Base-by-base conservation (phyloP, 2,797 vertebrate species). In the Glossophaga mutica region DNA sequence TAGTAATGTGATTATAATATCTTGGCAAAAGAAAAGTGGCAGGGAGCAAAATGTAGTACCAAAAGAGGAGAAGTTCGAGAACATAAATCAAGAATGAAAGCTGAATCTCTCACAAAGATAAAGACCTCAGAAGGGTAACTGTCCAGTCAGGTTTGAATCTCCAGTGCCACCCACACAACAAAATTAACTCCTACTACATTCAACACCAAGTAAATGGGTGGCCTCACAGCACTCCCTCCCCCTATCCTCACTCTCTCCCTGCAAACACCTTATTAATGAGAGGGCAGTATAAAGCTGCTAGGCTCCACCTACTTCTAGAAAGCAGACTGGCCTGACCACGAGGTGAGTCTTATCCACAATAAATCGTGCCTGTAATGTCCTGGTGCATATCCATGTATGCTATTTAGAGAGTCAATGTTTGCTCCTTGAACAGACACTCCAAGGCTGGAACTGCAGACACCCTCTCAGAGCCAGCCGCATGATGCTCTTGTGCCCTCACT, bases 141-240 rank as follows among this genome's bases (percentile, higher is more conserved):
- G 59, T 65, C 14, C 21, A 55, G n/a, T 9, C 12, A 92, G 16
- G 52, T 21, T 67, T 70, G 5, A 18, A 21, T 24, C n/a, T 82
- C 39, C 67, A 68, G 10, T 46, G 24, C 55, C 44, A 89, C 59
- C 48, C 48, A 90, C 82, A 39, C 24, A 62, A 85, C 68, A 91
- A 90, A 97, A 89, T 46, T 67, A 84, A 90, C 4, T 90, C 37
- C 79, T 83, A 65, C 11, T 39, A 92, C 95, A 87, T 67, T 85
- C 39, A 21, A 52, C 68, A 37, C 73, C 70, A 84, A 24, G 48
- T 95, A 92, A 77, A 83, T 37, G 74, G 57, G 22, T 39, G n/a
- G 19, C 32, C 32, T 87, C 65, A 50, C 32, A 68, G 19, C 32
- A 79, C 10, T 55, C n/a, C 67, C 67, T 14, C 16, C 34, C n/a